Evolutionary conservation across 2,113 vertebrate genomes (phyloP), one percentile per base, ranked within the genome.

Genomic region (Corythaixoides concolor): DNA sequence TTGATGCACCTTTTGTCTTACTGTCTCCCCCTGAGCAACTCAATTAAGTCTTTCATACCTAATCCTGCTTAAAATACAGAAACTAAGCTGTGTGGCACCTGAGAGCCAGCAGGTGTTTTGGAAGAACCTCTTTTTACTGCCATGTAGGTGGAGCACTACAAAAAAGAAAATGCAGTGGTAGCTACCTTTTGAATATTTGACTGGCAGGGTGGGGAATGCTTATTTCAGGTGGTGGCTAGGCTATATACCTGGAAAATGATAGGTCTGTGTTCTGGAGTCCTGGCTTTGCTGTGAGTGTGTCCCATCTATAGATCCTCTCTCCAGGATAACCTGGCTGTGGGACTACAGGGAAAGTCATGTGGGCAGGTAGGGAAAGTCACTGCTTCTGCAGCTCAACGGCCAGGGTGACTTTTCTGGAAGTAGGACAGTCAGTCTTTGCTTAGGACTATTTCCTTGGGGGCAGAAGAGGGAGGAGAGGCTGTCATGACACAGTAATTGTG

Each of bases 101-200:
- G 66, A 68, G 20, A 73, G 45, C 39, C 64, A 0, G 1, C 0
- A 2, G 19, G 47, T 62, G 26, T 73, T 93, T 83, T 45, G 67
- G 35, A 68, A 76, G 43, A 72, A 52, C 72, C 30, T 72, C 33
- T 56, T 14, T 3, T 27, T 74, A 35, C 21, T 70, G 30, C 43
- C 28, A 11, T 0, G 0, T 35, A 43, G 49, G 50, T 73, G 55
- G 58, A 79, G 33, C 53, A 52, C 32, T 1, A 2, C 6, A 41
- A 47, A 82, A 74, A 41, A 47, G 78, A 74, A 60, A 55, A 13
- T 56, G 49, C 15, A 32, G 3, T 5, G 66, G 32, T 59, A 63
- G 17, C 50, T 32, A 58, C 15, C 32, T 63, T 89, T 50, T 56
- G 50, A 78, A 23, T 13, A 8, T 55, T 33, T 39, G 22, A 7